Evolutionary conservation across 2,888 invertebrate genomes (phyloP).

Genomic region (Agrilus mali): DNA sequence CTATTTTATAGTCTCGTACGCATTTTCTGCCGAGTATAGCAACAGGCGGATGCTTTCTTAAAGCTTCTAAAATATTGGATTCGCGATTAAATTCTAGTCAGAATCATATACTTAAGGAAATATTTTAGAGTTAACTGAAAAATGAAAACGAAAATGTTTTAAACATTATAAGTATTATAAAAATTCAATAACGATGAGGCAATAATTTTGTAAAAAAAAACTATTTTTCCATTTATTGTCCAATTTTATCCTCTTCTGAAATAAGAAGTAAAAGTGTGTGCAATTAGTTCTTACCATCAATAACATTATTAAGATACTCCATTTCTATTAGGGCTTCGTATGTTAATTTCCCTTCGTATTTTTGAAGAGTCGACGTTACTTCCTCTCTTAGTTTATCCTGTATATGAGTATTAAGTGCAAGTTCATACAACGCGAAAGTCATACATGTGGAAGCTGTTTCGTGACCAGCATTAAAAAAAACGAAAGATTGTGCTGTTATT

Average conservation of each 20-base stretch:
- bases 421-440: conserved; percentile 4
- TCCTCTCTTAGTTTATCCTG: conserved; percentile 3
- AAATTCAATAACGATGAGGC: no score
- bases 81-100: not conserved
- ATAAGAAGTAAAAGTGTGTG: no score
- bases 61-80: conserved; percentile 20
- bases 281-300: conserved; percentile 2
- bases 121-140: no score
- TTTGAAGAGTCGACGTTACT: not conserved
- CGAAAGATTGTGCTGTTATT: conserved; percentile 3
- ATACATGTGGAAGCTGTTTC: conserved; percentile 5
- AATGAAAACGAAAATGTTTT: no score
- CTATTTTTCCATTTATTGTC: no score
- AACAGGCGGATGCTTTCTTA: conserved; percentile 25
- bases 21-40: conserved; percentile 12
- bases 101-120: no score
- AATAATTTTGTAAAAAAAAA: no score
- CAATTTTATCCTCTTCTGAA: no score
- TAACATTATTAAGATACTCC: conserved; percentile 4
- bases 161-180: no score
- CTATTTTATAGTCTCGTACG: conserved; percentile 14
- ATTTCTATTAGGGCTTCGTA: conserved; percentile 5
- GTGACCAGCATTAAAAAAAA: conserved; percentile 4
- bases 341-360: conserved; percentile 3
- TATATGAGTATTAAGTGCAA: conserved; percentile 1